phyloP scores from a whole-genome alignment of 2,113 vertebrate species.

The Ivindomyrus marchei region DNA sequence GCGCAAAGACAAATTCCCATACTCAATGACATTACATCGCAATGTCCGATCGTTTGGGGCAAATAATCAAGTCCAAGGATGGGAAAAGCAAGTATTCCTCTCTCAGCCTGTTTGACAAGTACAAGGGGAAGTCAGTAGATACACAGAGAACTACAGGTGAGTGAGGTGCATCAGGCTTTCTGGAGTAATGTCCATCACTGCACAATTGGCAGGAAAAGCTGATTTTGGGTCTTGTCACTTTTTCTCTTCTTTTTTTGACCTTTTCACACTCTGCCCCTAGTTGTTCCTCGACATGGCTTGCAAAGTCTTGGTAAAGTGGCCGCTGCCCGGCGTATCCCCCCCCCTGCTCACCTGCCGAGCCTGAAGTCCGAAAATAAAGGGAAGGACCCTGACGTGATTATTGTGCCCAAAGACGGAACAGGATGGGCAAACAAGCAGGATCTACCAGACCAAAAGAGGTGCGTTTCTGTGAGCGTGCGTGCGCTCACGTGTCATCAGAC shows the following conservation, averaged over 20 bases:
- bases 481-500: neutral
- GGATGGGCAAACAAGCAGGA: conserved; percentile 99
- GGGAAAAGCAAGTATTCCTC: conserved; percentile 99
- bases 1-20: conserved; percentile 92
- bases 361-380: conserved; percentile 99
- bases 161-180: conserved; percentile 43
- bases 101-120: conserved; percentile 99
- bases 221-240: neutral
- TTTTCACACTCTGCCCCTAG: conserved; percentile 41
- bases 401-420: conserved; percentile 99
- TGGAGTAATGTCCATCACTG: neutral
- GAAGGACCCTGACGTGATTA: conserved; percentile 98
- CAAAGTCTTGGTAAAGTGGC: conserved; percentile 99
- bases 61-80: conserved; percentile 99
- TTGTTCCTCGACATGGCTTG: conserved; percentile 98
- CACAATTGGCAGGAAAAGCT: neutral
- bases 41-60: conserved; percentile 99
- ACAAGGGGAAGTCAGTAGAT: conserved; percentile 99
- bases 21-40: conserved; percentile 99
- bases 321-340: conserved; percentile 97
- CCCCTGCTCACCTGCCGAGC: conserved; percentile 97
- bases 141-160: conserved; percentile 88
- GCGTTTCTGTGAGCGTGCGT: neutral
- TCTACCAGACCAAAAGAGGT: conserved; percentile 98
- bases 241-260: neutral